phyloP scores from a whole-genome alignment of 2,888 invertebrate genomes.

The Cryptophagus acutangulus region DNA sequence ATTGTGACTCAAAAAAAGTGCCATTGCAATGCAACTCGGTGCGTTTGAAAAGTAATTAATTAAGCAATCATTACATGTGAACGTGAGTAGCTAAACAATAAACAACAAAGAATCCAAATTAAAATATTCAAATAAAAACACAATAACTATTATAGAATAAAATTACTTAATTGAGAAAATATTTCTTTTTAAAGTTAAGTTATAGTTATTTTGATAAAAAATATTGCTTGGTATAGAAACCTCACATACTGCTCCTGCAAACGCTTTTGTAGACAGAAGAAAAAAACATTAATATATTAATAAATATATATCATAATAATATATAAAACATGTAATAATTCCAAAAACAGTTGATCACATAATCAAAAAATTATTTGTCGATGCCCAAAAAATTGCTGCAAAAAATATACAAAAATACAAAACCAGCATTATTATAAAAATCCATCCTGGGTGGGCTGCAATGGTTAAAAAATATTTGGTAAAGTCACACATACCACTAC shows the following conservation, averaged over 20 bases:
- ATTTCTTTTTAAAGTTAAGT: slow-evolving; percentile 17
- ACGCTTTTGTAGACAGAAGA: slow-evolving; percentile 52
- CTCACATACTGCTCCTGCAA: slow-evolving; percentile 49
- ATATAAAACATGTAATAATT: slow-evolving; percentile 16
- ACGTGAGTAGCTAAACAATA: slow-evolving; percentile 59
- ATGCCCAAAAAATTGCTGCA: slow-evolving; percentile 39
- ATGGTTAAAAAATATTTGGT: slow-evolving; percentile 46
- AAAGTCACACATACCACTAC: slow-evolving; percentile 46
- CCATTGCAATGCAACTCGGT: slow-evolving; percentile 50
- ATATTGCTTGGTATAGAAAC: slow-evolving; percentile 33
- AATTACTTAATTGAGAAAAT: slow-evolving; percentile 20
- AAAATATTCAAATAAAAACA: slow-evolving; percentile 29
- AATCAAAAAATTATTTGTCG: slow-evolving; percentile 25
- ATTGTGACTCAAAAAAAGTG: slow-evolving; percentile 47
- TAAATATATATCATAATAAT: slow-evolving; percentile 6
- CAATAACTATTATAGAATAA: slow-evolving; percentile 32
- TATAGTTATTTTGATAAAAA: slow-evolving; percentile 6
- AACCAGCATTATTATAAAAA: slow-evolving; percentile 42
- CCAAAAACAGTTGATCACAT: slow-evolving; percentile 15
- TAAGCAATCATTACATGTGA: slow-evolving; percentile 66
- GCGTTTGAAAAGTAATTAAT: slow-evolving; percentile 42
- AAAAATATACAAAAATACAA: slow-evolving; percentile 37
- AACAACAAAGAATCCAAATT: slow-evolving; percentile 38
- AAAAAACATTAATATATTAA: slow-evolving; percentile 30
- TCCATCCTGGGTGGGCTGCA: slow-evolving; percentile 47